A percentile compares a stretch with the other conserved stretches of the same genome.
Evolutionary conservation across 1,140 invertebrate genomes (phyloP).

Genomic region (Caenorhabditis brenneri): DNA sequence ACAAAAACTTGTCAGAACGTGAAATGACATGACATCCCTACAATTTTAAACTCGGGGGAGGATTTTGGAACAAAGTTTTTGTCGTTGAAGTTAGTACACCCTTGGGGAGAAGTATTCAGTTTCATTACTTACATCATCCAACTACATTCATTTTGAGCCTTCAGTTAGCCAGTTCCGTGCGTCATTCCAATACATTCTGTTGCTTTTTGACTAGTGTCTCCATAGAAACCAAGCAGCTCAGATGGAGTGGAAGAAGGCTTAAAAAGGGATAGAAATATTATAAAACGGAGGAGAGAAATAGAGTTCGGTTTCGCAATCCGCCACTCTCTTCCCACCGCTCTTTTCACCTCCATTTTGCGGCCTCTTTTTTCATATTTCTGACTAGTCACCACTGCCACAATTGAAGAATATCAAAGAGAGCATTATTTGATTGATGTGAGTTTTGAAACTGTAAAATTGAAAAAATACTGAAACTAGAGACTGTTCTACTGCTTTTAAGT

Average conservation of each 20-base stretch:
- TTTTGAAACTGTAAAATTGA: background rate
- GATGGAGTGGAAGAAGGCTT: background rate
- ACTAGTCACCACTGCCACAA: background rate
- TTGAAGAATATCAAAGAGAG: constrained; percentile 32
- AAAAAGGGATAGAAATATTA: background rate
- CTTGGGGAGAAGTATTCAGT: background rate
- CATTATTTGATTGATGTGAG: constrained; percentile 34
- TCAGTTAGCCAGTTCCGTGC: background rate
- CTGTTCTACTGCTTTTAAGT: no score
- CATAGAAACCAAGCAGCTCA: constrained; percentile 10
- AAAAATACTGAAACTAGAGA: no score
- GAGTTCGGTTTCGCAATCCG: constrained; percentile 28
- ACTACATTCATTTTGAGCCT: background rate
- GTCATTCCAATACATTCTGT: background rate
- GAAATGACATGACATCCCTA: constrained; percentile 11
- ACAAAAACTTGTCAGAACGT: constrained; percentile 20
- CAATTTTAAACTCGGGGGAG: no score
- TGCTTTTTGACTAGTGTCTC: background rate
- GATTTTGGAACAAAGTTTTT: background rate
- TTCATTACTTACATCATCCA: constrained; percentile 4
- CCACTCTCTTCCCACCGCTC: no score
- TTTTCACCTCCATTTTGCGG: background rate
- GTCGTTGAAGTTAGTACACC: background rate
- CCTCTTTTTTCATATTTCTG: background rate
- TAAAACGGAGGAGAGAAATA: background rate